Evolutionary conservation across 2,113 vertebrate species (phyloP).

Genomic region (Calidris pugnax): DNA sequence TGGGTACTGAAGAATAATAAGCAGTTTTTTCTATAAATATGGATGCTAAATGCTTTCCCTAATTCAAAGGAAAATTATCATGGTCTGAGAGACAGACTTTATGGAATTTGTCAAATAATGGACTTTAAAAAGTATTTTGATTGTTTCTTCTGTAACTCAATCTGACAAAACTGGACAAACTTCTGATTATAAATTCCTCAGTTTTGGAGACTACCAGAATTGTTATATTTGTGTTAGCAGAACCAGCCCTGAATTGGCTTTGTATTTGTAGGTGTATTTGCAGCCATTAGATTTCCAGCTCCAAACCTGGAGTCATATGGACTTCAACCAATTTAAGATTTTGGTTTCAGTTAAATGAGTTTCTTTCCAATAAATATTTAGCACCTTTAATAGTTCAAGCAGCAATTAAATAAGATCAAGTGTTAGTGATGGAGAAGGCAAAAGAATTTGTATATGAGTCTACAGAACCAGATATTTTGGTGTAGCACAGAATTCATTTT

Average conservation of each 20-base stretch:
- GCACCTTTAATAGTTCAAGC: not conserved
- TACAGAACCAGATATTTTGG: not conserved
- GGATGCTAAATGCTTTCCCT: not conserved
- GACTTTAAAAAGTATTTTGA: not conserved
- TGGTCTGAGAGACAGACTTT: not conserved
- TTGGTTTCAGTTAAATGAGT: not conserved
- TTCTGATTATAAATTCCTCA: not conserved
- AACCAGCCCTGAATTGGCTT: not conserved
- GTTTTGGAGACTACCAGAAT: not conserved
- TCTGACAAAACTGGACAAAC: not conserved
- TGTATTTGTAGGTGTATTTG: not conserved
- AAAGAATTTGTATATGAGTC: not conserved
- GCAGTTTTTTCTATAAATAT: not conserved
- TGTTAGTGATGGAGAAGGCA: not conserved
- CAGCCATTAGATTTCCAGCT: not conserved
- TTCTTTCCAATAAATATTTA: not conserved
- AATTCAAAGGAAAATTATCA: not conserved
- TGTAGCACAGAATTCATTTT: not conserved
- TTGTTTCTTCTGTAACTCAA: not conserved
- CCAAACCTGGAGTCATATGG: not conserved
- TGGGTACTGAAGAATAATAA: not conserved
- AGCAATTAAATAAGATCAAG: not conserved
- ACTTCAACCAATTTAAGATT: not conserved
- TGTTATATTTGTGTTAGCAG: not conserved
- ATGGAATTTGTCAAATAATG: not conserved